These are phyloP conservation scores for Antedon mediterranea DNA, from an alignment of 53 echinoderm and acorn worm species.

Conservation along the genomic window DNA sequence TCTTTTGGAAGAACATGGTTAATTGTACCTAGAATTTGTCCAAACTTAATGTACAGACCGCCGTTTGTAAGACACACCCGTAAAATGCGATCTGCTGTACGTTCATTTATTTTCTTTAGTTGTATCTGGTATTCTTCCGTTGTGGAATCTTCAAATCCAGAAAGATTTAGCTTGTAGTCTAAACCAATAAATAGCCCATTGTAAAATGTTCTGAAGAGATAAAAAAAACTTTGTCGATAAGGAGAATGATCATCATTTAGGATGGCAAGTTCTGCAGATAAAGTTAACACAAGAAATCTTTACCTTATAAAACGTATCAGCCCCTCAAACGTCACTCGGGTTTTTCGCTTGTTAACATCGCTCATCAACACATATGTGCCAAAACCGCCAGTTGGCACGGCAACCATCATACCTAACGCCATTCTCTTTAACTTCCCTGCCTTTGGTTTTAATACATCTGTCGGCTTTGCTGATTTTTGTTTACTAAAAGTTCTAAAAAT, in stretches of 20 bases:
- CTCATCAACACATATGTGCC: slow-evolving; percentile 39
- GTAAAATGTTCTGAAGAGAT: slow-evolving; percentile 55
- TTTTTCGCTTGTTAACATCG: slow-evolving; percentile 34
- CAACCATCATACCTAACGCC: slow-evolving; percentile 21
- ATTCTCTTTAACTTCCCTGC: slow-evolving; percentile 21
- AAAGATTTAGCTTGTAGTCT: slow-evolving; percentile 81
- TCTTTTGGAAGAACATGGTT: slow-evolving; percentile 84
- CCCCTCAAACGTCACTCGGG: slow-evolving; percentile 45
- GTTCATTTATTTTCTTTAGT: slow-evolving; percentile 33
- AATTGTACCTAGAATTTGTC: slow-evolving; percentile 74
- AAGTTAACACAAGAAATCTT: not conserved
- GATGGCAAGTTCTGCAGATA: not conserved
- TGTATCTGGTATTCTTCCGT: slow-evolving; percentile 42
- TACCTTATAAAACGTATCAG: slow-evolving; percentile 73
- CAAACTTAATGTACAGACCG: slow-evolving; percentile 91
- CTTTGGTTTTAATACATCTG: slow-evolving; percentile 17
- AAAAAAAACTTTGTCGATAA: too few relatives aligned
- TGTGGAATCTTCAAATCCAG: slow-evolving; percentile 43
- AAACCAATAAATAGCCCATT: slow-evolving; percentile 46
- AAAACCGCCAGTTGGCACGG: slow-evolving; percentile 9
- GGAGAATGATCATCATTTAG: too few relatives aligned
- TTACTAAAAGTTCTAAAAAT: not conserved
- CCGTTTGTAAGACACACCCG: slow-evolving; percentile 78
- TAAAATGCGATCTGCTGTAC: slow-evolving; percentile 57
- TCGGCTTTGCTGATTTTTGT: not conserved